These are phyloP conservation scores for Tachycineta bicolor DNA, from an alignment of 2,113 vertebrate species.

Conservation along the genomic window DNA sequence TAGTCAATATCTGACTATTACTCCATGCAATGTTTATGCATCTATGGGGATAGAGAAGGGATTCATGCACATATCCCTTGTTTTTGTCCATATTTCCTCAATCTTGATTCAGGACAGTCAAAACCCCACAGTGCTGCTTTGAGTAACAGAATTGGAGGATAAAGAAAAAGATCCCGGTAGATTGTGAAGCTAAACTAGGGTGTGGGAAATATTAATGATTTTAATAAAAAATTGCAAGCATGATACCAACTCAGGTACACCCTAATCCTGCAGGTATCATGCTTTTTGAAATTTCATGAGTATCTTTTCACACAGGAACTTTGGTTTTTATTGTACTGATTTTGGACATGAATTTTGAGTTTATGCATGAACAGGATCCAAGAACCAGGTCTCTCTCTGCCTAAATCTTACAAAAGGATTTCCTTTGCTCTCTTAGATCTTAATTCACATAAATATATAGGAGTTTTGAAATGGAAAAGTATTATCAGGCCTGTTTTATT, in stretches of 20 bases:
- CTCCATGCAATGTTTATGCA: neutral
- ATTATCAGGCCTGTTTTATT: neutral
- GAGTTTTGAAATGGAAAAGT: neutral
- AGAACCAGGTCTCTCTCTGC: neutral
- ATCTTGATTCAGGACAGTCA: neutral
- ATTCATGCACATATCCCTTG: neutral
- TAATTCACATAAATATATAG: neutral
- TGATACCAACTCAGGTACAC: neutral
- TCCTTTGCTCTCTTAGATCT: neutral
- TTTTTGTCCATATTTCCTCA: neutral
- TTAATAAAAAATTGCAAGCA: neutral
- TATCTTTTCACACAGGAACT: neutral
- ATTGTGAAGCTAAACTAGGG: neutral
- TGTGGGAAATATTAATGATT: neutral
- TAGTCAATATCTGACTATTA: neutral
- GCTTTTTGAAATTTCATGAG: neutral
- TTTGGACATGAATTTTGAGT: neutral
- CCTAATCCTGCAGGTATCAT: neutral
- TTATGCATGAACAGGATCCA: neutral
- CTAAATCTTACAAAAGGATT: neutral
- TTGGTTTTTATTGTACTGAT: neutral
- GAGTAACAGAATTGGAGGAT: neutral
- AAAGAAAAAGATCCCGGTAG: neutral
- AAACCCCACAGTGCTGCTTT: neutral
- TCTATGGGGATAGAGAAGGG: neutral